A percentile compares a stretch with the other conserved stretches of the same genome.
phyloP scores from a whole-genome alignment of 2,113 vertebrate genomes.

The Myotis yumanensis region DNA sequence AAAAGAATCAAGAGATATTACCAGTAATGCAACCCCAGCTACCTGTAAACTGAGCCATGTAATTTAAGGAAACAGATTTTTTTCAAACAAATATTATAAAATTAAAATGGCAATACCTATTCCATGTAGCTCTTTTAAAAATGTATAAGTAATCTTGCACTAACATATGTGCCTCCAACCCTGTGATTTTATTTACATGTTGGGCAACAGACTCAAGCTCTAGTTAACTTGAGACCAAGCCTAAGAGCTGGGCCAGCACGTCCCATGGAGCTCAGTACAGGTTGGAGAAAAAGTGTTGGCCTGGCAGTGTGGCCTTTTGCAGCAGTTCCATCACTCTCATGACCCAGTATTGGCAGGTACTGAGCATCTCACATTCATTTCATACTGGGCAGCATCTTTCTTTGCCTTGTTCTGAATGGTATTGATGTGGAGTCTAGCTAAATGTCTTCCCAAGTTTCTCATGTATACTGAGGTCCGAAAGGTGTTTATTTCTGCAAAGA shows the following conservation, averaged over 20 bases:
- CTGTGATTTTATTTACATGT: not conserved
- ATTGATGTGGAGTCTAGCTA: not conserved
- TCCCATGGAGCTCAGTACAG: accelerated
- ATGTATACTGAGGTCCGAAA: not conserved
- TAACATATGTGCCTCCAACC: not conserved
- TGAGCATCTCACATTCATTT: not conserved
- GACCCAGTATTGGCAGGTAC: not conserved
- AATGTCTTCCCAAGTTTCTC: not conserved
- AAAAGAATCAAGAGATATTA: not conserved
- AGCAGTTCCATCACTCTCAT: accelerated
- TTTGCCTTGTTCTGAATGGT: not conserved
- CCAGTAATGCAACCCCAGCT: not conserved
- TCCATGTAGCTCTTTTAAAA: not conserved
- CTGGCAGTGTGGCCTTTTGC: not conserved
- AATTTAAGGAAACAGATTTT: not conserved
- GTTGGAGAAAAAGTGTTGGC: no score
- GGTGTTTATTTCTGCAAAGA: not conserved
- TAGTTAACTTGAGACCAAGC: not conserved
- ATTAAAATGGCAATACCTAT: not conserved
- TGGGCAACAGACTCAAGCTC: not conserved
- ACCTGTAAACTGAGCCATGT: not conserved
- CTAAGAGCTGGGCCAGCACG: not conserved
- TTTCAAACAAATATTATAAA: not conserved
- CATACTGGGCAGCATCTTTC: not conserved
- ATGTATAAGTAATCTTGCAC: not conserved